Percentiles rank a stretch among this genome's conserved stretches.
phyloP scores from a whole-genome alignment of 2,797 vertebrate genomes.

The Rhabdophis nuchalis region DNA sequence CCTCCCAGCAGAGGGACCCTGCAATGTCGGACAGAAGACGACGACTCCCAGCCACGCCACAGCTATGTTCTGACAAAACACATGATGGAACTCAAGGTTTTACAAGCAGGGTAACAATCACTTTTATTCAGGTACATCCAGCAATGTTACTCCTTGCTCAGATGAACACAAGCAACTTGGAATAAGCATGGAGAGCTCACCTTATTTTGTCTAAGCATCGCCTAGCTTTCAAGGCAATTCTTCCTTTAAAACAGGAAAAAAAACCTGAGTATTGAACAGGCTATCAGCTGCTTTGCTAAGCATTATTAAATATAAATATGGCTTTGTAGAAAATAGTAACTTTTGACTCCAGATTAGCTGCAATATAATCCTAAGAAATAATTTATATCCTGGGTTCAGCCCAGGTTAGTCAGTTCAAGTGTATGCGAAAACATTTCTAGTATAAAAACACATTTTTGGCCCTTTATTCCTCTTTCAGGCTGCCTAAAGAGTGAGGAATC shows the following conservation, averaged over 20 bases:
- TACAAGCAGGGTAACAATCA: neutral
- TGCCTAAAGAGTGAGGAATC: neutral
- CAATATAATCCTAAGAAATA: neutral
- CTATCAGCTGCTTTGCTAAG: neutral
- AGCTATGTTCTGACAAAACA: neutral
- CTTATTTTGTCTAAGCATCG: neutral
- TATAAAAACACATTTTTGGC: neutral
- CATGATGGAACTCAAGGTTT: neutral
- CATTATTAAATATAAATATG: slow-evolving; percentile 19
- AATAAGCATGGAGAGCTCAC: neutral
- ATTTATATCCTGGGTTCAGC: neutral
- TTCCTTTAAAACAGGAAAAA: neutral
- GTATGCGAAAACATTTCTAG: neutral
- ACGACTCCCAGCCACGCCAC: neutral
- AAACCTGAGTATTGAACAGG: neutral
- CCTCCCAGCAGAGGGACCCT: neutral
- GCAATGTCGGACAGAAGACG: neutral
- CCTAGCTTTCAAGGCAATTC: neutral
- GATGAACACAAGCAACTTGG: neutral
- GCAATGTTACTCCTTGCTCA: neutral
- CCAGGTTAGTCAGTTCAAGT: neutral
- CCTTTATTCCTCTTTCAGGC: neutral
- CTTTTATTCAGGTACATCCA: slow-evolving; percentile 40
- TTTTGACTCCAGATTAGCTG: neutral
- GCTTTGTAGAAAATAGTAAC: slow-evolving; percentile 9